These are phyloP conservation scores for Aplodontia rufa DNA, from an alignment of 2,113 vertebrate species.

Conservation along the genomic window DNA sequence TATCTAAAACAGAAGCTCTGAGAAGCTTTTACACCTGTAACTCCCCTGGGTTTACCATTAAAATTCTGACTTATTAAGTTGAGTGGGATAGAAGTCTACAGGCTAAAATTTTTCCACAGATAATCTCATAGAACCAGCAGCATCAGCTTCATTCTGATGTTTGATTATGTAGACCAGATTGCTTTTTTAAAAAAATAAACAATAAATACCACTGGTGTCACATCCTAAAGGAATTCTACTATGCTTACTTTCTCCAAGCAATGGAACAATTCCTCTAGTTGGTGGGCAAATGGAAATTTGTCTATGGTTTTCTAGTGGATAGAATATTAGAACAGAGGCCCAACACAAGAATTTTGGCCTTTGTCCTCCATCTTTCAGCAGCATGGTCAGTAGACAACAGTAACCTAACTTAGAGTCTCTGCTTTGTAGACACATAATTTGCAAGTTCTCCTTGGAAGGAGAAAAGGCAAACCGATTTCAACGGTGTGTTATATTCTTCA, in stretches of 20 bases:
- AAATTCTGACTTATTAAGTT: background rate
- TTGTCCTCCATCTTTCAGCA: background rate
- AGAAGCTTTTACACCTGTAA: background rate
- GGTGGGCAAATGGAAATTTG: background rate
- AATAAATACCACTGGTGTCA: background rate
- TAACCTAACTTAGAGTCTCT: background rate
- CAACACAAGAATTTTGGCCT: background rate
- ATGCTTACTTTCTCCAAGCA: background rate
- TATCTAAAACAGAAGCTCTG: background rate
- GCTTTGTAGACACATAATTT: background rate
- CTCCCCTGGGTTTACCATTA: background rate
- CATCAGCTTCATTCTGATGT: background rate
- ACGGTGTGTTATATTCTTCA: background rate
- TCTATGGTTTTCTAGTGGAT: background rate
- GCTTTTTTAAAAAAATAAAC: background rate
- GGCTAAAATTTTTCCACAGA: background rate
- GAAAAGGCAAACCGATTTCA: background rate
- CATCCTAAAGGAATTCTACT: background rate
- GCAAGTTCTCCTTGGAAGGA: background rate
- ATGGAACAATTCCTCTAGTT: background rate
- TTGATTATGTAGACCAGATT: background rate
- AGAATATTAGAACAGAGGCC: background rate
- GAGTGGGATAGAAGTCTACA: background rate
- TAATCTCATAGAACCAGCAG: background rate
- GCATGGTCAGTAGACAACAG: background rate